These are phyloP conservation scores for Coendou prehensilis DNA, from an alignment of 2,797 vertebrate species.

Conservation along the genomic window DNA sequence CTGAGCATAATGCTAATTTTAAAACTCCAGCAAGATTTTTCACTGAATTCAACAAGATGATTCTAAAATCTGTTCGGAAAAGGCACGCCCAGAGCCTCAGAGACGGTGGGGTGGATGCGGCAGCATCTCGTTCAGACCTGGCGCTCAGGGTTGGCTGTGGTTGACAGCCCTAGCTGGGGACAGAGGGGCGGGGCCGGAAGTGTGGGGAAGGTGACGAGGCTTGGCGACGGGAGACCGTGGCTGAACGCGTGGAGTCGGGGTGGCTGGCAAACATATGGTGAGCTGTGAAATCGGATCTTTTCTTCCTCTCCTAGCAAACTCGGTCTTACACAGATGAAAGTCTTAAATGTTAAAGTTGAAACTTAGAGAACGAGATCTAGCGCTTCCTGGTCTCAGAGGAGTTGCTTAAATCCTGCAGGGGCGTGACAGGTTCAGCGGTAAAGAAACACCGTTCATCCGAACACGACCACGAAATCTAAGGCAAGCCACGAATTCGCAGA, in stretches of 20 bases:
- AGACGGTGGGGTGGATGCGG: rapidly evolving
- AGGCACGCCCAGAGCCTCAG: background rate
- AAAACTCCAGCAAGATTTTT: background rate
- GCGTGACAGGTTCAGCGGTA: background rate
- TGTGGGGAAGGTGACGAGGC: background rate
- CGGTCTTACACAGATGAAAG: background rate
- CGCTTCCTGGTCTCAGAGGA: background rate
- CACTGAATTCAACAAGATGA: background rate
- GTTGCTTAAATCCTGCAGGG: too few species aligned
- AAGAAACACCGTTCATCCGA: background rate
- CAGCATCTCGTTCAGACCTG: rapidly evolving
- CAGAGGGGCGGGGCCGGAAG: too few species aligned
- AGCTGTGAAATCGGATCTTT: background rate
- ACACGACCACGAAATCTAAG: background rate
- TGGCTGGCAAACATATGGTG: background rate
- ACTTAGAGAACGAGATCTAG: background rate
- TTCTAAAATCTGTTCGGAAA: background rate
- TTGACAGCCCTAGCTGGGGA: background rate
- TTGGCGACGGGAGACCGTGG: background rate
- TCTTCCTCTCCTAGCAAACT: background rate
- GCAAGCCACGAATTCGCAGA: background rate
- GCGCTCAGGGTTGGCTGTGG: background rate
- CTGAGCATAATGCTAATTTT: background rate
- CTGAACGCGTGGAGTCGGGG: too few species aligned
- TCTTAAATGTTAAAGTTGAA: background rate